Percentiles rank a stretch among this genome's conserved stretches.
Conservation (phyloP, 1,140 invertebrate genomes). For the Acyrthosiphon pisum region DNA sequence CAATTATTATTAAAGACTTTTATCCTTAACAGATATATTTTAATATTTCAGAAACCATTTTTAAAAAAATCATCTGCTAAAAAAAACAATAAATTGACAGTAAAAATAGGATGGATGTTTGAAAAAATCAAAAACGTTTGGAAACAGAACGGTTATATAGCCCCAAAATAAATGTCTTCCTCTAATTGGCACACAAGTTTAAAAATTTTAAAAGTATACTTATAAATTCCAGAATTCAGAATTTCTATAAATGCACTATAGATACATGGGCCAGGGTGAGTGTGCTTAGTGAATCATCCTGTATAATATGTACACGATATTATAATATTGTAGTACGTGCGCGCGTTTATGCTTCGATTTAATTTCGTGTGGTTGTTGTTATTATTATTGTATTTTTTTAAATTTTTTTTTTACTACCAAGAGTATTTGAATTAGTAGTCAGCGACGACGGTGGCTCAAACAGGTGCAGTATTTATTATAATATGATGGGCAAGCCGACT, state of each 20-base stretch:
- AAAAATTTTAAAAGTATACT: not conserved
- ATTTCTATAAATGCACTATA: too few relatives aligned
- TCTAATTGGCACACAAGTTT: not conserved
- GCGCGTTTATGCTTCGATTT: not conserved
- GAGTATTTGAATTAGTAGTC: not conserved
- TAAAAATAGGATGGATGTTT: not conserved
- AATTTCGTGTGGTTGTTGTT: conserved; percentile 13
- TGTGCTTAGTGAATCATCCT: not conserved
- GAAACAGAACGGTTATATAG: not conserved
- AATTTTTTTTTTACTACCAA: not conserved
- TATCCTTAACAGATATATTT: not conserved
- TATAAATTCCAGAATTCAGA: not conserved
- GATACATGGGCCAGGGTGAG: too few relatives aligned
- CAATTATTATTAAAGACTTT: not conserved
- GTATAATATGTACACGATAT: not conserved
- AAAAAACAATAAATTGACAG: too few relatives aligned
- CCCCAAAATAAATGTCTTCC: not conserved
- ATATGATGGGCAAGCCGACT: not conserved
- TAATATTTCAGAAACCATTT: not conserved
- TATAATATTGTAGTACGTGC: not conserved
- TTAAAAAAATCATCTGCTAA: not conserved
- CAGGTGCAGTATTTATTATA: not conserved
- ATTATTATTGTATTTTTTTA: not conserved
- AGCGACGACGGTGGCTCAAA: not conserved
- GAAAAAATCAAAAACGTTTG: not conserved